Base-by-base conservation (phyloP, 2,888 invertebrate species). In the Nesidiocoris tenuis region DNA sequence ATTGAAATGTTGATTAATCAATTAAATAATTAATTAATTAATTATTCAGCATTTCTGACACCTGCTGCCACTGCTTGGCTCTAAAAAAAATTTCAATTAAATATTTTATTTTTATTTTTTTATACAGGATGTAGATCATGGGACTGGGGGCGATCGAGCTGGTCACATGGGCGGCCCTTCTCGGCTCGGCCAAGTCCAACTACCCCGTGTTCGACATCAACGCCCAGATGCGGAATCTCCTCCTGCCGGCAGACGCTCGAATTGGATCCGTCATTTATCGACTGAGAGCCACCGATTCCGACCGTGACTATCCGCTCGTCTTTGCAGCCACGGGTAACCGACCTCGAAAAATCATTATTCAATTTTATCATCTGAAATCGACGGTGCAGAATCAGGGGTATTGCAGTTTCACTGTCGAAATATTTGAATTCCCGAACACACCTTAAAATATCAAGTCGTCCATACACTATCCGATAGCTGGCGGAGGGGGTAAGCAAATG, bases 181-280 rank as follows among this genome's bases (percentile, higher is more conserved):
- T 75, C 21, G 65, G 75, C 19, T 70, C 68, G 12, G 81, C 81
- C 77, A 80, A 79, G 24, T 81, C 82, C 80, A 90, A 91, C 82
- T 90, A 91, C 83, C 94, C 94, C 75, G 89, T 90, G 82, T 93
- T 94, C 86, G 94, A 94, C 85, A 90, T 91, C 77, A 90, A 91
- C 81, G 92, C 93, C 80, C 88, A 91, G 82, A 92, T 95, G 90
- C 87, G 91, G 82, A 87, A 92, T 80, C 91, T 94, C 78, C 86
- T 94, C 76, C 89, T 95, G 77, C 95, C 95, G 74, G 89, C 92
- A 67, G 94, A 94, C 84, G 92, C 93, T 65, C 88, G 91, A 81
- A 89, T 92, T 81, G 92, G 92, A 81, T 90, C 93, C 75, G 90
- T 94, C 83, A 91, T 96, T 84, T 95, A 95, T 86, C 88, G 94